Evolutionary conservation across 2,797 vertebrate genomes (phyloP), one percentile per base, ranked within the genome.

Genomic region (Anomalospiza imberbis): DNA sequence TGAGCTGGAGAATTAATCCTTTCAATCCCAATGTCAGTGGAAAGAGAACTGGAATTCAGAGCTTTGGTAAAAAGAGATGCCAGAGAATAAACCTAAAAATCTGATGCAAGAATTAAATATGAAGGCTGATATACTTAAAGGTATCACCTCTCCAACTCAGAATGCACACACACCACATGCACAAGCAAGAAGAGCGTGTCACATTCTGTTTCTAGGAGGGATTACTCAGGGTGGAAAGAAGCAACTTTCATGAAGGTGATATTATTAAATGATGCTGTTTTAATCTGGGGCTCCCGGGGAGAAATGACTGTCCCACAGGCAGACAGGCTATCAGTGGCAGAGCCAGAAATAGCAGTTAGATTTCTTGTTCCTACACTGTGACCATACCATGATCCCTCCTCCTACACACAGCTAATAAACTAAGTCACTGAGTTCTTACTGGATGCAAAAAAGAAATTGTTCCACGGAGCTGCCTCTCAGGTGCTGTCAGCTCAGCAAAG

Each of bases 21-120:
- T 7, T 22, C 66, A 29, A 40, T 50, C 21, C 24, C 38, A 44
- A 81, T 60, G 68, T 75, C 65, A 88, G 9, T 67, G 66, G 87
- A 93, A 94, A 94, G 25, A 92, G 68, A 95, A 95, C 7, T 84
- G 82, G 94, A 94, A 91, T 73, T 60, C 40, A 80, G 29, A 16
- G 5, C 31, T 89, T 76, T 68, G 17, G 19, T 83, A 62, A 77
- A 83, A 78, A 83, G n/a, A 42, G 6, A 29, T 1, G 4, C 21
- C 28, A 76, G 60, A 90, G 17, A 88, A 75, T 36, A 13, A 90
- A 66, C 34, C 7, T 29, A 47, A 86, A 86, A 61, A 68, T 34
- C 6, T 54, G 29, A 5, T 62, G 18, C 7, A 60, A 61, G 34
- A 13, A 70, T 28, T 71, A 68, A 63, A 62, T 17, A 19, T 47